phyloP scores from a whole-genome alignment of 30 jellyfish, hydroid and myxozoan species.

The Aurelia sp. region DNA sequence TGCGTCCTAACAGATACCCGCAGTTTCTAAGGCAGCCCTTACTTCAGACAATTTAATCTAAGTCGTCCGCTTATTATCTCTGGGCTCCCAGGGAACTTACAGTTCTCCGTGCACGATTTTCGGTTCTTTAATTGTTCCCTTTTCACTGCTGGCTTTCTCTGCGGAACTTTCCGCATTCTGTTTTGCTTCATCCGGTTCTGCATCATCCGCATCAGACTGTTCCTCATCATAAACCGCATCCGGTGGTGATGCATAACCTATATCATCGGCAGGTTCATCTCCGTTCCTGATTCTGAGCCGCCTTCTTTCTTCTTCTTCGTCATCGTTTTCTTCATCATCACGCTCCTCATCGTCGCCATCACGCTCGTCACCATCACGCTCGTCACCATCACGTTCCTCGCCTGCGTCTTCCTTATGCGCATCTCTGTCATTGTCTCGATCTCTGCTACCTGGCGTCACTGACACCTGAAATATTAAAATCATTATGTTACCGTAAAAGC shows the following conservation, averaged over 20 bases:
- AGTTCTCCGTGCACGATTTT: background rate
- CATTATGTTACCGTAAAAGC: no score
- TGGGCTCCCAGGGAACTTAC: background rate
- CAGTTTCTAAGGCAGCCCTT: no score
- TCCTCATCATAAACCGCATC: slow-evolving; percentile 57
- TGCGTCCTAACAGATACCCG: no score
- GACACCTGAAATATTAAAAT: background rate
- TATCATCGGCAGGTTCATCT: slow-evolving; percentile 23
- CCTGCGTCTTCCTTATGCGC: slow-evolving; percentile 15
- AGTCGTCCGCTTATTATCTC: no score
- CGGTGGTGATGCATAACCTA: slow-evolving; percentile 1
- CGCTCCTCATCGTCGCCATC: background rate
- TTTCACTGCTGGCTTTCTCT: no score
- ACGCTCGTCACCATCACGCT: background rate
- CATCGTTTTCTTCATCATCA: slow-evolving; percentile 13
- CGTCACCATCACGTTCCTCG: background rate
- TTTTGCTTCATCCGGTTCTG: background rate
- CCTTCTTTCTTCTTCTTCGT: slow-evolving; percentile 11
- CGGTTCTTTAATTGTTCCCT: background rate
- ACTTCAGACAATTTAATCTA: no score
- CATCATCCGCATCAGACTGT: slow-evolving; percentile 1
- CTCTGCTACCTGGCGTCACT: background rate
- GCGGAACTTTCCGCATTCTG: background rate
- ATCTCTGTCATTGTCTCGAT: background rate
- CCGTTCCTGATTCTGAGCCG: slow-evolving; percentile 2